phyloP scores from a whole-genome alignment of 64 coral and sea anemone genomes.

The Catalaphyllia jardinei region DNA sequence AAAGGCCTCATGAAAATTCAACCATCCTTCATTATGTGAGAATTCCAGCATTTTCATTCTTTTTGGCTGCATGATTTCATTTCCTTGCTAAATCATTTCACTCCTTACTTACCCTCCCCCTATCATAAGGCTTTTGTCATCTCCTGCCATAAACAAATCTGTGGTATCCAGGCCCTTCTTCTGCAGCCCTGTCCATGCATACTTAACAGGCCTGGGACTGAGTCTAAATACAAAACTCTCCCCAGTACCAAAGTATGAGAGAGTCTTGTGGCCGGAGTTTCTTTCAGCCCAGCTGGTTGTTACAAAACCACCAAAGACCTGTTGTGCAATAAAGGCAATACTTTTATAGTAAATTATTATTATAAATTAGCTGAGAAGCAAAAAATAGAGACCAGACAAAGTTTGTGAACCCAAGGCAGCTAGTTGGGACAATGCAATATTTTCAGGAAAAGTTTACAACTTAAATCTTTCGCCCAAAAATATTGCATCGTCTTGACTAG shows the following conservation, averaged over 20 bases:
- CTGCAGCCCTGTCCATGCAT: constrained; percentile 39
- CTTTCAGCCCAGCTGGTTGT: constrained; percentile 47
- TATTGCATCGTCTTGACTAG: no score
- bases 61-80: no score
- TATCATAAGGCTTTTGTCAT: constrained; percentile 53
- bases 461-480: no score
- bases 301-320: constrained; percentile 50
- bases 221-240: constrained; percentile 69
- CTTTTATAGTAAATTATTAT: neutral
- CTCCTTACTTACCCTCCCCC: constrained; percentile 54
- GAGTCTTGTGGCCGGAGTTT: constrained; percentile 6
- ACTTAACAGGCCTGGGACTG: constrained; percentile 18
- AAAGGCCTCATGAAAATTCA: no score
- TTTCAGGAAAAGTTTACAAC: no score
- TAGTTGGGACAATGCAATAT: no score
- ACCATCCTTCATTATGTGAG: no score
- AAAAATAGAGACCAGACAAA: no score
- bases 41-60: neutral
- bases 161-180: neutral
- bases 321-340: neutral
- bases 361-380: no score
- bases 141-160: constrained; percentile 67
- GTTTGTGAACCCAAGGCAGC: no score
- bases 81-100: neutral
- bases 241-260: constrained; percentile 65